Evolutionary conservation across 2,888 invertebrate species (phyloP).

Genomic region (Odontomyia ornata): DNA sequence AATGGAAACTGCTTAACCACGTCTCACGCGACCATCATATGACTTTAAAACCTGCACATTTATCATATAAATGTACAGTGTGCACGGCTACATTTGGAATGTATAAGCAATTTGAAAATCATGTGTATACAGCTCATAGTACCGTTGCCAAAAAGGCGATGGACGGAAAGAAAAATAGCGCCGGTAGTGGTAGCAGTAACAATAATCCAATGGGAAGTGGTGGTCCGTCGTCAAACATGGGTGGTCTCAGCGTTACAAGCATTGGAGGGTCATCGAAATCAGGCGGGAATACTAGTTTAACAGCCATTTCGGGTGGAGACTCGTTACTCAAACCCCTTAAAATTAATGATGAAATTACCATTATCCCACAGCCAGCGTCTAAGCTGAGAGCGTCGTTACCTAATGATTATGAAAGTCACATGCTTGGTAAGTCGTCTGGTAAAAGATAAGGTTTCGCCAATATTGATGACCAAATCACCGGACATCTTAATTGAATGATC

Average conservation of each 20-base stretch:
- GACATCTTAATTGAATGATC: background rate
- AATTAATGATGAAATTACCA: conserved; percentile 89
- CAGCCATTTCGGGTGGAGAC: conserved; percentile 64
- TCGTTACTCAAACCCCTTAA: conserved; percentile 81
- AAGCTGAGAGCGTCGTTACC: conserved; percentile 57
- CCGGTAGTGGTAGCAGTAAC: conserved; percentile 48
- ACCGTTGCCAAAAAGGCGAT: conserved; percentile 87
- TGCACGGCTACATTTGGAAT: conserved; percentile 94
- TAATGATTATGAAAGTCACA: conserved; percentile 64
- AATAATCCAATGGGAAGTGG: conserved; percentile 47
- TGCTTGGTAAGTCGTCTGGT: conserved; percentile 59
- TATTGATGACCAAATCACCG: background rate
- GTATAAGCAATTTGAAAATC: conserved; percentile 95
- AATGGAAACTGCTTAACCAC: conserved; percentile 92
- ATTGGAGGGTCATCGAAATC: conserved; percentile 54
- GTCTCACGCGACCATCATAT: conserved; percentile 92
- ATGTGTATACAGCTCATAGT: conserved; percentile 92
- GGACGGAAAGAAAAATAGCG: conserved; percentile 71
- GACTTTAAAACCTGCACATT: conserved; percentile 89
- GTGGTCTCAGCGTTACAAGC: conserved; percentile 55
- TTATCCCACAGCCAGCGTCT: conserved; percentile 82
- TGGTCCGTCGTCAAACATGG: conserved; percentile 46
- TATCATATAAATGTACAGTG: conserved; percentile 94
- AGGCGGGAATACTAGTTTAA: conserved; percentile 55
- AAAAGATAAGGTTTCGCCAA: conserved; percentile 39